Evolutionary conservation across 2,888 invertebrate genomes (phyloP), one percentile per base, ranked within the genome.

Genomic region (Pecten maximus): DNA sequence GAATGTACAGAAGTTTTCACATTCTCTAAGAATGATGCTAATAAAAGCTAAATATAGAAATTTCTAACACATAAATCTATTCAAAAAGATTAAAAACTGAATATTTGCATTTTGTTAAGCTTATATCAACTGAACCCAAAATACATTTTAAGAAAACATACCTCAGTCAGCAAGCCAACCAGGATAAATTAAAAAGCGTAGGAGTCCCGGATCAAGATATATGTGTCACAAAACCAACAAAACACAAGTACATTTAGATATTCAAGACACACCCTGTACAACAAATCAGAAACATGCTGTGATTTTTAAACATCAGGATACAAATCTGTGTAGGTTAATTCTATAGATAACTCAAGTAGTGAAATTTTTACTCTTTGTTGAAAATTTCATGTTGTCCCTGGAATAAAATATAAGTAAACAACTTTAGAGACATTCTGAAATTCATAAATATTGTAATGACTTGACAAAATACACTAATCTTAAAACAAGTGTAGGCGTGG

Each of bases 151-250:
- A 60, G 35, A 74, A n/a, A n/a, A n/a, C n/a, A 74, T 74, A 74
- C 74, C 35, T 74, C 74, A 74, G 74, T 74, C 74, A 74, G 74
- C 74, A 74, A 28, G 35, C 35, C 35, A 28, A 10, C 35, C 12
- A 35, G 35, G 74, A 35, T 74, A 2, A 8, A 35, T 35, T 74
- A 28, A 35, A 12, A 54, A 35, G 74, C 74, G 74, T 74, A 74
- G 74, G 74, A 74, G 74, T 28, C 35, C 74, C 8, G 74, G 74
- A 74, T 74, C 35, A 35, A 74, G 35, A 74, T 74, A 74, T 54
- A n/a, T 74, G 74, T 74, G 74, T 74, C 74, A 74, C 74, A 74
- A 74, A 74, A 74, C 16, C 74, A 74, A 74, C 74, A 74, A 74
- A 74, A 74, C 44, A 44, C 44, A 44, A 28, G 35, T 74, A 74